phyloP scores from a whole-genome alignment of 2,888 invertebrate genomes.

The Torymus texanus region DNA sequence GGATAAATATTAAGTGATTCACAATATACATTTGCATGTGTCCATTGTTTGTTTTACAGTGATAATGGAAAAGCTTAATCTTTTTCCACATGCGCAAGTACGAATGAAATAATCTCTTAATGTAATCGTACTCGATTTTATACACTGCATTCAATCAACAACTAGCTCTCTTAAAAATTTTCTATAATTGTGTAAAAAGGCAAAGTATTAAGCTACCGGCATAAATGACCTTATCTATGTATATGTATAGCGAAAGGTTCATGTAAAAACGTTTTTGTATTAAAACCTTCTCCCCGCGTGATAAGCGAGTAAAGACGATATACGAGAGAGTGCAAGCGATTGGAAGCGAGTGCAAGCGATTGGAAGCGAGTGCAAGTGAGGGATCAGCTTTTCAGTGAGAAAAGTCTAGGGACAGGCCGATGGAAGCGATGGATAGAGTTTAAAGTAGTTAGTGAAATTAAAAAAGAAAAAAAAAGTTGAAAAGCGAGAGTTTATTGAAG shows the following conservation, averaged over 20 bases:
- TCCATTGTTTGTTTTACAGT: conserved; percentile 34
- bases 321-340: not conserved
- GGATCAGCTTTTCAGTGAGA: conserved; percentile 2
- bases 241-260: not conserved
- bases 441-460: conserved; percentile 50
- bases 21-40: conserved; percentile 28
- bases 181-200: conserved; percentile 16
- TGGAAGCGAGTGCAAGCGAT: not conserved
- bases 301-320: not conserved
- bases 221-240: conserved; percentile 5
- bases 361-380: not conserved
- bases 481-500: conserved; percentile 35
- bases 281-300: conserved; percentile 42
- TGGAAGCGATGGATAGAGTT: conserved; percentile 12
- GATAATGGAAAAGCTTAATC: conserved; percentile 2
- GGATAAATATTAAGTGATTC: conserved; percentile 19
- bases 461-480: conserved; percentile 34
- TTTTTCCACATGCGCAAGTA: conserved; percentile 8
- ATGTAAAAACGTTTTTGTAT: not conserved
- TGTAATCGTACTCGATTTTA: conserved; percentile 24
- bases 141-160: conserved; percentile 19
- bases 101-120: conserved; percentile 16
- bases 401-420: not conserved
- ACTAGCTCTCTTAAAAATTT: conserved; percentile 5
- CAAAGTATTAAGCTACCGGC: conserved; percentile 13